phyloP scores from a whole-genome alignment of 2,113 vertebrate genomes.

The Oenanthe melanoleuca region DNA sequence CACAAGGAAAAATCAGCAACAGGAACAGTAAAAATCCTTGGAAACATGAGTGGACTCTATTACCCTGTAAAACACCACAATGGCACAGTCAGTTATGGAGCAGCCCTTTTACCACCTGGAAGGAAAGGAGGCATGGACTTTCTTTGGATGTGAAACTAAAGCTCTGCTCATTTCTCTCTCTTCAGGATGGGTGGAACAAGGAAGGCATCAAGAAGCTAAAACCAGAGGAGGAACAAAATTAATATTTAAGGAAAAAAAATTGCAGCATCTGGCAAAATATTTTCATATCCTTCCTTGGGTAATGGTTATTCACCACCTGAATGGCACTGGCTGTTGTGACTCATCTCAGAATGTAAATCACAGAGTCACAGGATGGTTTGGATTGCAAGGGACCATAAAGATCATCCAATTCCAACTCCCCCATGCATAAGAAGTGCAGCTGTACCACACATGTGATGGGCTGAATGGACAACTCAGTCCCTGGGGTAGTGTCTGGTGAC shows the following conservation, averaged over 20 bases:
- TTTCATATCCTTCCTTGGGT: not conserved
- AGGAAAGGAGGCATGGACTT: not conserved
- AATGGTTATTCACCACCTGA: not conserved
- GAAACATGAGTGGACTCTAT: not conserved
- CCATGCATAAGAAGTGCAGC: not conserved
- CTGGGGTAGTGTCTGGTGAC: not conserved
- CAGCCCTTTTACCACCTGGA: not conserved
- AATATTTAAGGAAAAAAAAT: not conserved
- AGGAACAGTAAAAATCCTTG: not conserved
- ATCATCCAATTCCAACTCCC: not conserved
- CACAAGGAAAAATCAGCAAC: not conserved
- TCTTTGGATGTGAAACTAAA: not conserved
- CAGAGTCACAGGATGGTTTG: not conserved
- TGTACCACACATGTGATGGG: not conserved
- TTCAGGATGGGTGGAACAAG: not conserved
- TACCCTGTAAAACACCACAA: not conserved
- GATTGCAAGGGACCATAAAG: not conserved
- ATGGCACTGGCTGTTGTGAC: not conserved
- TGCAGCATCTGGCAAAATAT: not conserved
- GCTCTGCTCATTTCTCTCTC: not conserved
- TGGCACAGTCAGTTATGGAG: not conserved
- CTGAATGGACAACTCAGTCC: not conserved
- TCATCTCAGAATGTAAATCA: not conserved
- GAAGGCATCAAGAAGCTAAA: not conserved
- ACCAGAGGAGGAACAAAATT: not conserved